A percentile compares a stretch with the other conserved stretches of the same genome.
Conservation (phyloP, 2,797 vertebrate species). For the Rhinella marina region DNA sequence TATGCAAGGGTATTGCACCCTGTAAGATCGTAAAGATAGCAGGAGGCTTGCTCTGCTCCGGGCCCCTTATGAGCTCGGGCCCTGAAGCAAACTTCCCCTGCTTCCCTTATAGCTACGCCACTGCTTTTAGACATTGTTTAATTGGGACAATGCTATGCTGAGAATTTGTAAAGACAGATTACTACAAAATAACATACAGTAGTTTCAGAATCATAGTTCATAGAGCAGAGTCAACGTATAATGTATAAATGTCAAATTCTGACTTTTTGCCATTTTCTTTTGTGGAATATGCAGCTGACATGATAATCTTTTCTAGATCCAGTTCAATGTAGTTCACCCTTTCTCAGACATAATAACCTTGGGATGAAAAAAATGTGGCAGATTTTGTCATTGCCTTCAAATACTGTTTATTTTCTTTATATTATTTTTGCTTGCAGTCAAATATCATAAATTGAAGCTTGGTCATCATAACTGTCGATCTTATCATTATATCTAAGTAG, state of each 20-base stretch:
- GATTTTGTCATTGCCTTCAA: conserved; percentile 35
- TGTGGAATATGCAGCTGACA: neutral
- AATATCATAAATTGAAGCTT: conserved; percentile 42
- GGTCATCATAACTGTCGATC: conserved; percentile 36
- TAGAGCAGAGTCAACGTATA: neutral
- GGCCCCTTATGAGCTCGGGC: no score
- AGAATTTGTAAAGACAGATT: neutral
- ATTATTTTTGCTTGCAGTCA: conserved; percentile 56
- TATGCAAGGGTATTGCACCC: no score
- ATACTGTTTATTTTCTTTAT: conserved; percentile 29
- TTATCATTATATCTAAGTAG: conserved; percentile 51
- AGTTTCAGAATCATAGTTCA: neutral
- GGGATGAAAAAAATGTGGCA: conserved; percentile 37
- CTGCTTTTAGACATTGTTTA: neutral
- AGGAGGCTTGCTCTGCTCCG: no score
- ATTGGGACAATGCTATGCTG: neutral
- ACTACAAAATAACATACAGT: neutral
- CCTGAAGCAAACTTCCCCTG: no score
- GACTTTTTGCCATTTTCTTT: neutral
- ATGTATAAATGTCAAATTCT: neutral
- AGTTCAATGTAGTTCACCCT: conserved; percentile 18
- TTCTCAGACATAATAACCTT: conserved; percentile 41
- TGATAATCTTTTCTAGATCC: neutral
- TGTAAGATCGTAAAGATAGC: no score
- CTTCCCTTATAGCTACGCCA: no score